These are phyloP conservation scores for Solea senegalensis DNA, from an alignment of 2,113 vertebrate species.

Conservation along the genomic window DNA sequence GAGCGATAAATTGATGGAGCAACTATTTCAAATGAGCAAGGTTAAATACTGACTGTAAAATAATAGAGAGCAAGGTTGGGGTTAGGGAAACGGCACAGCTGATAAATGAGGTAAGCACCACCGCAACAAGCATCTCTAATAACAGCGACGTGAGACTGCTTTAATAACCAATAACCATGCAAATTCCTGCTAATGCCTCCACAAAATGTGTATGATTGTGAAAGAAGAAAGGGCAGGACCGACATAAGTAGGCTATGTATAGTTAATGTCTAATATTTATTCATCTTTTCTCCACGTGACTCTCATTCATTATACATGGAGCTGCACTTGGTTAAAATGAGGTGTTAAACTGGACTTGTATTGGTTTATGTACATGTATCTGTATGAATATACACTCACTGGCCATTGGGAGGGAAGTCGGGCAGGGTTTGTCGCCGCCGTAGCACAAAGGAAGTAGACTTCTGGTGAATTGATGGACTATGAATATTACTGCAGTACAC, in stretches of 20 bases:
- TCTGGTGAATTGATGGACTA: conserved; percentile 14
- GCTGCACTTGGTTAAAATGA: neutral
- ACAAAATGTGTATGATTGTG: neutral
- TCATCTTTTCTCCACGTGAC: neutral
- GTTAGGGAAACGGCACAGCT: neutral
- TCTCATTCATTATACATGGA: neutral
- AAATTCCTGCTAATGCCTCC: neutral
- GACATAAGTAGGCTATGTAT: neutral
- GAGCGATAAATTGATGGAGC: neutral
- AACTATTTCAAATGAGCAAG: neutral
- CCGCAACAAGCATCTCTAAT: neutral
- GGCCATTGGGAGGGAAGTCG: conserved; percentile 1
- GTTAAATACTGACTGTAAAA: neutral
- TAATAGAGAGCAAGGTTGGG: neutral
- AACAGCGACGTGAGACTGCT: neutral
- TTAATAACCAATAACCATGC: conserved; percentile 1
- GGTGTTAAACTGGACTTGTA: no score
- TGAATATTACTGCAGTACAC: conserved; percentile 21
- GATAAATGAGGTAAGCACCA: neutral
- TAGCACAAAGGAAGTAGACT: neutral
- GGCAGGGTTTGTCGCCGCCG: conserved; percentile 3
- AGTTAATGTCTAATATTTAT: neutral
- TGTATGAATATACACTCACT: neutral
- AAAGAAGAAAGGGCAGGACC: neutral
- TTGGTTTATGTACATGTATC: neutral